A percentile compares a stretch with the other conserved stretches of the same genome.
Conservation (phyloP, 2,797 vertebrate genomes). For the Chiloscyllium punctatum region DNA sequence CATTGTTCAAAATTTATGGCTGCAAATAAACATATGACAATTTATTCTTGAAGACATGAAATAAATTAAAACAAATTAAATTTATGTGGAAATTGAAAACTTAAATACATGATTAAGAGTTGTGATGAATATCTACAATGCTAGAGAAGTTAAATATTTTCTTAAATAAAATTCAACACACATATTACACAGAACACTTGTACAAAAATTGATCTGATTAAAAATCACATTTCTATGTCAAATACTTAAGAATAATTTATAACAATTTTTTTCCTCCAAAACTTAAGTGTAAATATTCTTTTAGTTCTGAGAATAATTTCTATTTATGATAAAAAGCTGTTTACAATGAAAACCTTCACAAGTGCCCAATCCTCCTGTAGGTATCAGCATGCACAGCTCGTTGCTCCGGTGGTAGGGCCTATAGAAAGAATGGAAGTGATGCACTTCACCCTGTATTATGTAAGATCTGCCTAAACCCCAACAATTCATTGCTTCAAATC, state of each 20-base stretch:
- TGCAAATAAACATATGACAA: background rate
- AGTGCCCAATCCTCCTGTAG: slow-evolving; percentile 83
- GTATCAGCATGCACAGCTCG: slow-evolving; percentile 80
- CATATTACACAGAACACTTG: background rate
- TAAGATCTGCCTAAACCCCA: background rate
- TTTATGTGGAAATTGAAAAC: background rate
- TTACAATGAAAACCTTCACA: slow-evolving; percentile 67
- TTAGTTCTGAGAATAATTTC: background rate
- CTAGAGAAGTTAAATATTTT: background rate
- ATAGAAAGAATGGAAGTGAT: slow-evolving; percentile 75
- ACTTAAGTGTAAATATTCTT: background rate
- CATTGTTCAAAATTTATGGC: background rate
- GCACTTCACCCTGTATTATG: slow-evolving; percentile 69
- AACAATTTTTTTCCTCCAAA: background rate
- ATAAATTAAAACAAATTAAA: background rate
- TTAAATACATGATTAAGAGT: background rate
- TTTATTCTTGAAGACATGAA: background rate
- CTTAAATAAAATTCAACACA: slow-evolving; percentile 12
- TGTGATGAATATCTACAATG: slow-evolving; percentile 1
- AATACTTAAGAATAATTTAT: slow-evolving; percentile 29
- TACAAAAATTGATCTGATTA: background rate
- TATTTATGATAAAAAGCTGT: slow-evolving; percentile 6
- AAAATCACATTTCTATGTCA: slow-evolving; percentile 24
- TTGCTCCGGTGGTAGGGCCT: slow-evolving; percentile 79
- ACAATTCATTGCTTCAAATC: background rate